Percentiles rank a stretch among this genome's conserved stretches.
Conservation (phyloP, 1,140 invertebrate species). For the Hetaerina americana region DNA sequence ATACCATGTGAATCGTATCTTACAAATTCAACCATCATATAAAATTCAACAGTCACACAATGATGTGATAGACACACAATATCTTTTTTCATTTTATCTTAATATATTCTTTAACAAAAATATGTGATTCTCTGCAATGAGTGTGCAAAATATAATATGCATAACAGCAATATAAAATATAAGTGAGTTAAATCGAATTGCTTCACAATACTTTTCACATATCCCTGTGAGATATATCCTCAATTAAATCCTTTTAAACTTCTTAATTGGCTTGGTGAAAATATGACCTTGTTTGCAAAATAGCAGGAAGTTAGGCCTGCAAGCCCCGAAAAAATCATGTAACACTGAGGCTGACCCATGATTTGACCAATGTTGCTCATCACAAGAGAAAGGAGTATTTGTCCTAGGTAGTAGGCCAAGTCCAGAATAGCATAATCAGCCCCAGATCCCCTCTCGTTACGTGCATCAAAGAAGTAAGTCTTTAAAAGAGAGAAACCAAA, state of each 20-base stretch:
- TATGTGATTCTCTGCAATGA: no score
- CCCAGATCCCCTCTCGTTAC: slow-evolving; percentile 26
- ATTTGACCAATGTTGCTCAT: slow-evolving; percentile 34
- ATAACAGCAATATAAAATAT: no score
- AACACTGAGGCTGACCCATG: slow-evolving; percentile 27
- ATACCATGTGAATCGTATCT: no score
- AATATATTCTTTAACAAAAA: no score
- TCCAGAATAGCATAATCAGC: slow-evolving; percentile 33
- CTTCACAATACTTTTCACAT: no score
- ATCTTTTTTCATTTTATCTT: no score
- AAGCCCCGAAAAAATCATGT: slow-evolving; percentile 26
- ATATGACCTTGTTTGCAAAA: slow-evolving; percentile 15
- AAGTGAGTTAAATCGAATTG: no score
- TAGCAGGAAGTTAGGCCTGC: slow-evolving; percentile 17
- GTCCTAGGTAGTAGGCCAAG: slow-evolving; percentile 33
- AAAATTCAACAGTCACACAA: no score
- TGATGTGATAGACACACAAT: no score
- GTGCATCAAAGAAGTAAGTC: slow-evolving; percentile 2
- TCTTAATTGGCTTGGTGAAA: slow-evolving; percentile 3
- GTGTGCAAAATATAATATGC: no score
- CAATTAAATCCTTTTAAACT: neutral
- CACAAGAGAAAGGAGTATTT: slow-evolving; percentile 30
- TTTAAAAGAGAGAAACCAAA: slow-evolving; percentile 2
- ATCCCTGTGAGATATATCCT: no score
- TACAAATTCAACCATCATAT: no score